Base-by-base conservation (phyloP, 2,888 invertebrate species). In the Rhamphomyia laevipes region DNA sequence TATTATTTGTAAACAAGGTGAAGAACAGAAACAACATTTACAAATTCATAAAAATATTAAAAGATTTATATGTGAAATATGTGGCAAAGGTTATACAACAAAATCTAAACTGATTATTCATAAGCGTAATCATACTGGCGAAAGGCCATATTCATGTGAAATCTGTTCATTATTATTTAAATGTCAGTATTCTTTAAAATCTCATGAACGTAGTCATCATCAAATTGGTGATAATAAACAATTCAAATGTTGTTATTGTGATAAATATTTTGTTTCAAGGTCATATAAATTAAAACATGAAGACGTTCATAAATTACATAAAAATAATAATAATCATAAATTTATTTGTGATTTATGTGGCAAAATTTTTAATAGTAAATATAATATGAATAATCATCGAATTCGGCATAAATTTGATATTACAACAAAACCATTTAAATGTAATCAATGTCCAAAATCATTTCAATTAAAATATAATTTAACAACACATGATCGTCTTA, bases 31-130 rank as follows among this genome's bases (percentile, higher is more conserved):
- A 42, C 6, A 21, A 5, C 42, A 42, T 23, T 18, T 18, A n/a
- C 18, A 42, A 23, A 42, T 13, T 23, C 42, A 42, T 42, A 42
- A 23, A 12, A 21, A 21, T 23, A 21, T 42, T 13, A 42, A 42
- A 42, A 11, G 21, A 23, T 23, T 23, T 15, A 42, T 42, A 7
- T 42, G 42, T 42, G 42, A 42, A 42, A 12, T 23, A 7, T 42
- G 42, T 42, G 42, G 42, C 18, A 42, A 42, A n/a, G n/a, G 42
- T 42, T 42, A 42, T 42, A 42, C 42, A 23, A 21, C 23, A 13
- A 42, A n/a, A 23, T 13, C 21, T 23, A 18, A 23, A 23, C 21
- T 42, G 13, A 4, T 6, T 7, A n/a, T 18, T 21, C 42, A 42
- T 42, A 42, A 18, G 4, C 18, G 21, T 18, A 23, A 12, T 21